Evolutionary conservation across 2,113 vertebrate genomes (phyloP), one percentile per base, ranked within the genome.

Genomic region (Leptobrachium ailaonicum): DNA sequence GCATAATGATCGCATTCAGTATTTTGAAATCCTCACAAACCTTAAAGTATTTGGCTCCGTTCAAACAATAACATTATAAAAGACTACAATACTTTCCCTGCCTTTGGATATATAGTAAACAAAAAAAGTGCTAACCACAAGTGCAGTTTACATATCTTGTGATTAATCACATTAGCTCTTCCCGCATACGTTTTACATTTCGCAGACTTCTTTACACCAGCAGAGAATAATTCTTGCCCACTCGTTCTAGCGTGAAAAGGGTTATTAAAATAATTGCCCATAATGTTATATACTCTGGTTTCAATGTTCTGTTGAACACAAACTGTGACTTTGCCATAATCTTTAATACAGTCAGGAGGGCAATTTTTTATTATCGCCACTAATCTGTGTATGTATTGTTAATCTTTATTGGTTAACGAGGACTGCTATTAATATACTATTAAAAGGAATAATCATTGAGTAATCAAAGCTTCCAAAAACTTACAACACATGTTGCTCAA

Each of bases 21-120:
- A 14, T 68, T 68, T 41, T 68, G 66, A 68, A 68, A 68, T 68
- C 41, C 13, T 60, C 56, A 60, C 11, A 60, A 60, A 8, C 56
- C 56, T 60, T 12, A 50, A 60, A 14, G 10, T 60, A 60, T 2
- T 60, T 60, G 56, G 56, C 56, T 8, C 11, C 56, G 13, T 13
- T 11, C 56, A 14, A 8, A 14, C 56, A 60, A 8, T 60, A 60
- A 11, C 11, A 60, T 60, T 10, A 54, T 6, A 60, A 60, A 60
- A 60, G 56, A 60, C 56, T 60, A 14, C 56, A 4, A 14, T 60
- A 60, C 56, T 11, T 12, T 14, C 56, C 11, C 8, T 12, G 56
- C 56, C 56, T 60, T 14, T 14, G 13, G 56, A 60, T 60, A 60
- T 60, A 60, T 60, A 13, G 56, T 60, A 60, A 60, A 60, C 56